phyloP scores from a whole-genome alignment of 1,140 invertebrate genomes.

The Brachionus calyciflorus region DNA sequence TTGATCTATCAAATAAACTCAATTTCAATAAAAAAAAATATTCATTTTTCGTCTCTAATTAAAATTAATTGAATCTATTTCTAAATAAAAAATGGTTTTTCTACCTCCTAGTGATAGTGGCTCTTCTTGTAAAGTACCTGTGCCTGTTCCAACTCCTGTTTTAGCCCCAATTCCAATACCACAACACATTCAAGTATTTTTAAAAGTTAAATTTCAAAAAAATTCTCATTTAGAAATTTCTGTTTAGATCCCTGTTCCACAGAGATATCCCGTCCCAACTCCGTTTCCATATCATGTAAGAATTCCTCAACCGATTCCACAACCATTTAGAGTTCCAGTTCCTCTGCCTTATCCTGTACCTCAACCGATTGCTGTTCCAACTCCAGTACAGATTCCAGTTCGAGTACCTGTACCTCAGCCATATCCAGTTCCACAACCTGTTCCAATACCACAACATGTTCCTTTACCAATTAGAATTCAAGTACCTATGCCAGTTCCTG shows the following conservation, averaged over 20 bases:
- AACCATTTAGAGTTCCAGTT: not conserved
- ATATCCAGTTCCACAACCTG: not conserved
- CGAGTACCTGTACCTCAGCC: not conserved
- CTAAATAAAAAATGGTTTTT: too few relatives aligned
- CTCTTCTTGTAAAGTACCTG: too few relatives aligned
- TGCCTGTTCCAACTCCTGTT: too few relatives aligned
- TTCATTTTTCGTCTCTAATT: too few relatives aligned
- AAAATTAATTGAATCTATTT: too few relatives aligned
- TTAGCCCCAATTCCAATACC: too few relatives aligned
- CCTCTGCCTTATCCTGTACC: not conserved
- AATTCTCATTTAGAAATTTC: too few relatives aligned
- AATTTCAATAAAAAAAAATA: too few relatives aligned
- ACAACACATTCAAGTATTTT: too few relatives aligned
- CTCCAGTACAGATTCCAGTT: not conserved
- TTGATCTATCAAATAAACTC: too few relatives aligned
- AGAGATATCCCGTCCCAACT: not conserved
- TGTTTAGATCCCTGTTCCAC: not conserved
- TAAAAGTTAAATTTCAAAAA: too few relatives aligned
- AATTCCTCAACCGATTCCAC: not conserved
- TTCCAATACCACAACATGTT: not conserved
- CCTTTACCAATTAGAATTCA: not conserved
- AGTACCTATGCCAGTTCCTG: not conserved
- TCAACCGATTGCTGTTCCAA: not conserved
- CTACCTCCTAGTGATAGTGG: too few relatives aligned
- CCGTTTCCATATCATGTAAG: not conserved